phyloP scores from a whole-genome alignment of 92 coral and sea anemone species.

The Zoanthus sansibaricus region DNA sequence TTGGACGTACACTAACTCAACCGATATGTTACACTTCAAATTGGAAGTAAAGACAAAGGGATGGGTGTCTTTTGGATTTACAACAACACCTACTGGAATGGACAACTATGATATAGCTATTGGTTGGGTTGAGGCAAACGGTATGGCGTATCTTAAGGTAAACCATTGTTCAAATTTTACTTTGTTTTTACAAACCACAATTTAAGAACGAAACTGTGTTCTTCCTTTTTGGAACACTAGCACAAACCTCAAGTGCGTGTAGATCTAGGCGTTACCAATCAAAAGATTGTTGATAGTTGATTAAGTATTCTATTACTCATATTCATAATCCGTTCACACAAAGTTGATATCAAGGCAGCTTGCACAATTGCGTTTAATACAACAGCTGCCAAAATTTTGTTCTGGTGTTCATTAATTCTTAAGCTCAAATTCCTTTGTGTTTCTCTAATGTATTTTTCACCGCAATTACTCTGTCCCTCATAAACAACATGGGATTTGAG shows the following conservation, averaged over 20 bases:
- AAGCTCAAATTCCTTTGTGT: no score
- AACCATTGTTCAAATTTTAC: background rate
- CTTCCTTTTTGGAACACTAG: background rate
- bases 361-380: no score
- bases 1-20: background rate
- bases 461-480: no score
- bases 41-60: conserved; percentile 4
- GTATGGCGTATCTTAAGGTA: conserved; percentile 12
- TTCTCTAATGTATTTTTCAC: no score
- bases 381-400: no score
- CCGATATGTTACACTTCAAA: conserved; percentile 8
- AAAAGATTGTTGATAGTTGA: no score
- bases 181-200: background rate
- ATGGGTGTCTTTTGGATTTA: conserved; percentile 37
- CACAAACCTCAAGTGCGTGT: background rate
- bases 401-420: no score
- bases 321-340: no score
- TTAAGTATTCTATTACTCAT: no score
- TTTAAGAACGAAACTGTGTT: background rate
- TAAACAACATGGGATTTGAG: no score
- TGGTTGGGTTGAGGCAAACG: background rate
- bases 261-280: background rate
- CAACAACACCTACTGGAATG: conserved; percentile 6
- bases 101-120: conserved; percentile 28
- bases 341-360: no score